These are phyloP conservation scores for Rhamnusium bicolor DNA, from an alignment of 2,888 invertebrate genomes.

Conservation along the genomic window DNA sequence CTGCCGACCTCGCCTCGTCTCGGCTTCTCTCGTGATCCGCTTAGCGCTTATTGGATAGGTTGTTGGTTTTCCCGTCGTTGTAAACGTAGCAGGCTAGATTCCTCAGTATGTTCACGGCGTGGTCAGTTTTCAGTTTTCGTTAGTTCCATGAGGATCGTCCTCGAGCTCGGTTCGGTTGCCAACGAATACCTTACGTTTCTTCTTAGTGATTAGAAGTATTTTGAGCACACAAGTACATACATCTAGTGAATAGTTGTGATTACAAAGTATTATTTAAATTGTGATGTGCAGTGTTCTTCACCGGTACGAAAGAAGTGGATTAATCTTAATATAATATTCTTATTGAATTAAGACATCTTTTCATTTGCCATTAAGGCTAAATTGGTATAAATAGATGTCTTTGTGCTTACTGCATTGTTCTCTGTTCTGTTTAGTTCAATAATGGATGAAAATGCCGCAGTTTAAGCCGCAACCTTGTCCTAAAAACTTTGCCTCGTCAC, in stretches of 20 bases:
- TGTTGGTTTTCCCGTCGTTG: constrained; percentile 49
- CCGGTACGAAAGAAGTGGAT: constrained; percentile 15
- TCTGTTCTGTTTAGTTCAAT: constrained; percentile 37
- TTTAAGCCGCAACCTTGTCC: constrained; percentile 40
- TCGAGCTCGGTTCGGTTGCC: background rate
- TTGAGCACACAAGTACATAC: background rate
- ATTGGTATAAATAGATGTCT: constrained; percentile 32
- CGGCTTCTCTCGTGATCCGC: constrained; percentile 51
- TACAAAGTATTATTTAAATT: background rate
- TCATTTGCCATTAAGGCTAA: constrained; percentile 28
- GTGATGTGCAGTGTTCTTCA: constrained; percentile 19
- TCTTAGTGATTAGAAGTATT: background rate
- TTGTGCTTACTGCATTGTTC: constrained; percentile 36
- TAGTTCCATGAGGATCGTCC: constrained; percentile 28
- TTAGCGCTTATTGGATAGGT: constrained; percentile 50
- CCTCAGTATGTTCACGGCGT: constrained; percentile 60
- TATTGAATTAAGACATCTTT: constrained; percentile 31
- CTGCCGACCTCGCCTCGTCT: constrained; percentile 53
- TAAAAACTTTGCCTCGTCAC: constrained; percentile 41
- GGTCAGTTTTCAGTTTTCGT: constrained; percentile 66
- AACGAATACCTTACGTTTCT: background rate
- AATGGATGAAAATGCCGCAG: constrained; percentile 27
- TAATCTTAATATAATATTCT: constrained; percentile 18
- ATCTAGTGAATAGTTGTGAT: background rate
- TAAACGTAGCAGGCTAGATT: constrained; percentile 58